Conservation (phyloP, 2,888 invertebrate genomes). For the Rambutsinella grinnellia region DNA sequence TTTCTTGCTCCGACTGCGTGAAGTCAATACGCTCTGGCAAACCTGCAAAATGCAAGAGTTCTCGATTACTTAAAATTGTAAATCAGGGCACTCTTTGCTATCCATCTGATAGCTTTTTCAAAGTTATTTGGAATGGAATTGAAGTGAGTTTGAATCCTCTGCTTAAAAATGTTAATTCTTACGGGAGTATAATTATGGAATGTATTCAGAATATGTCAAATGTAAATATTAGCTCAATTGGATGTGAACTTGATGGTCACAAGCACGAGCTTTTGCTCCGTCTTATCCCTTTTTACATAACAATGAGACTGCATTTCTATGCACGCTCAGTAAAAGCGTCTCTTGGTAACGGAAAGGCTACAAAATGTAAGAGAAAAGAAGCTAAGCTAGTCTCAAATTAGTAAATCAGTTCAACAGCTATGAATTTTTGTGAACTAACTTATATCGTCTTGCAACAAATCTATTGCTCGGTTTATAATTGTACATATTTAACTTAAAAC, state of each 20-base stretch:
- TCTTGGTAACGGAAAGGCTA: constrained; percentile 27
- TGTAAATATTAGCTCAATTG: background rate
- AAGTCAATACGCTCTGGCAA: background rate
- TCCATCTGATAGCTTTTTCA: background rate
- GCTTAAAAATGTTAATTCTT: background rate
- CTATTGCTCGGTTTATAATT: no score
- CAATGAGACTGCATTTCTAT: constrained; percentile 23
- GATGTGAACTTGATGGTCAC: constrained; percentile 3
- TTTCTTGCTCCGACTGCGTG: background rate
- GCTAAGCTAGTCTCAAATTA: no score
- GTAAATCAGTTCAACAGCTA: no score
- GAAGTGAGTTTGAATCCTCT: background rate
- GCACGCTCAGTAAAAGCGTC: background rate
- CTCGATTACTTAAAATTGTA: background rate
- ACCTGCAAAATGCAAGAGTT: background rate
- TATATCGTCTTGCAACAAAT: no score
- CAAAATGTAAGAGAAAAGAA: constrained; percentile 21
- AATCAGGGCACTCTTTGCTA: constrained; percentile 1
- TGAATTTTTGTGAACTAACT: no score
- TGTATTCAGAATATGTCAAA: background rate
- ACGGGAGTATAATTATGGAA: constrained; percentile 13
- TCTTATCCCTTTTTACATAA: constrained; percentile 30
- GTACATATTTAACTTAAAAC: no score
- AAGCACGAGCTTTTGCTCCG: background rate
- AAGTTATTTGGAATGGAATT: background rate